Percentiles rank a stretch among this genome's conserved stretches.
These are phyloP conservation scores for Sebastes reedi DNA, from an alignment of 2,797 vertebrate genomes.

Conservation along the genomic window DNA sequence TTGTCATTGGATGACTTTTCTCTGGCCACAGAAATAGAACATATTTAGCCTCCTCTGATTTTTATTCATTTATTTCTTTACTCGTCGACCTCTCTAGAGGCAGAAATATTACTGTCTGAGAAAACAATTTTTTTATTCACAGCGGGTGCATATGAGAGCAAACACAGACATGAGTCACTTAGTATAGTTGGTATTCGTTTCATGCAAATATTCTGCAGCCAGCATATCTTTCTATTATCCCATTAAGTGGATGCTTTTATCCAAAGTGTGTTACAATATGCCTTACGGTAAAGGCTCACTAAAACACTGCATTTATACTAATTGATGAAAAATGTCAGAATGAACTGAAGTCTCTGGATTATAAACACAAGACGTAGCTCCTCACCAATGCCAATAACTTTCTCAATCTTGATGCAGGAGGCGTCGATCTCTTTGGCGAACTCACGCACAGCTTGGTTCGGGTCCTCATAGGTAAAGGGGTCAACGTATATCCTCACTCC, in stretches of 20 bases:
- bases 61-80: constrained; percentile 4
- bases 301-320: background rate
- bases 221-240: background rate
- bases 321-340: background rate
- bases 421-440: constrained; percentile 99
- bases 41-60: constrained; percentile 43
- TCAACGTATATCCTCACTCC: constrained; percentile 98
- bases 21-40: constrained; percentile 55
- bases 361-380: background rate
- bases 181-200: background rate
- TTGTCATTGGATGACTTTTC: constrained; percentile 78
- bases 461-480: constrained; percentile 98
- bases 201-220: too few species aligned
- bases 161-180: background rate
- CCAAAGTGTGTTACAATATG: background rate
- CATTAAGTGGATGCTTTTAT: constrained; percentile 25
- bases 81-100: constrained; percentile 22
- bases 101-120: constrained; percentile 18
- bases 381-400: constrained; percentile 98
- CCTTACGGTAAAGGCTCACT: background rate
- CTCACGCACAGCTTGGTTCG: constrained; percentile 97
- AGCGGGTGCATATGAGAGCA: background rate
- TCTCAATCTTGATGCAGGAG: constrained; percentile 98
- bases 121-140: constrained; percentile 11
- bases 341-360: background rate